Conservation (phyloP, 2,888 invertebrate species). For the Gnatocerus cornutus region DNA sequence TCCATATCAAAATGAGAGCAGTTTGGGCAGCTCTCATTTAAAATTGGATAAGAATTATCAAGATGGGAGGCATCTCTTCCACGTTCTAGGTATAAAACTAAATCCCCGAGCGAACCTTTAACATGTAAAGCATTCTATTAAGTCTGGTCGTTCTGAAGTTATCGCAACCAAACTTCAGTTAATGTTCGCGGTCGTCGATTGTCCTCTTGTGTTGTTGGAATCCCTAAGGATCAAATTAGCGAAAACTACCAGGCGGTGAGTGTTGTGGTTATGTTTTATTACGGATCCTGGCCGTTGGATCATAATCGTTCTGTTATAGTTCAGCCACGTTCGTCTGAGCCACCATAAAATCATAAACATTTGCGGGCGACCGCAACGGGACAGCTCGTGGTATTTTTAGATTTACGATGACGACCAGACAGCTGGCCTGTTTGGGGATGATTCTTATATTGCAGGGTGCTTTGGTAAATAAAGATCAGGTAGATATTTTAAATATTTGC, state of each 20-base stretch:
- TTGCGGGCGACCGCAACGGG: too few species aligned
- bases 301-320: slow-evolving; percentile 37
- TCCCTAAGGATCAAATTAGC: slow-evolving; percentile 52
- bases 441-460: too few species aligned
- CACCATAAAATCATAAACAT: too few species aligned
- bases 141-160: slow-evolving; percentile 41
- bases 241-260: slow-evolving; percentile 43
- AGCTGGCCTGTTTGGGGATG: too few species aligned
- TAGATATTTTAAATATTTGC: too few species aligned
- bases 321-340: too few species aligned
- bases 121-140: slow-evolving; percentile 53
- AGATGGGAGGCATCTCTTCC: slow-evolving; percentile 34
- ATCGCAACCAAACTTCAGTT: slow-evolving; percentile 41
- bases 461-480: too few species aligned
- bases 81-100: slow-evolving; percentile 34
- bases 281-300: slow-evolving; percentile 29
- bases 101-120: slow-evolving; percentile 45
- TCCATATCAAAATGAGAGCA: slow-evolving; percentile 21
- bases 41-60: slow-evolving; percentile 29
- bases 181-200: slow-evolving; percentile 45
- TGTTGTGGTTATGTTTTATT: slow-evolving; percentile 46
- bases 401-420: too few species aligned
- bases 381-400: too few species aligned
- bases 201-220: slow-evolving; percentile 46
- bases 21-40: slow-evolving; percentile 4